Conservation (phyloP, 1,140 invertebrate species). For the Oreohelix idahoensis region DNA sequence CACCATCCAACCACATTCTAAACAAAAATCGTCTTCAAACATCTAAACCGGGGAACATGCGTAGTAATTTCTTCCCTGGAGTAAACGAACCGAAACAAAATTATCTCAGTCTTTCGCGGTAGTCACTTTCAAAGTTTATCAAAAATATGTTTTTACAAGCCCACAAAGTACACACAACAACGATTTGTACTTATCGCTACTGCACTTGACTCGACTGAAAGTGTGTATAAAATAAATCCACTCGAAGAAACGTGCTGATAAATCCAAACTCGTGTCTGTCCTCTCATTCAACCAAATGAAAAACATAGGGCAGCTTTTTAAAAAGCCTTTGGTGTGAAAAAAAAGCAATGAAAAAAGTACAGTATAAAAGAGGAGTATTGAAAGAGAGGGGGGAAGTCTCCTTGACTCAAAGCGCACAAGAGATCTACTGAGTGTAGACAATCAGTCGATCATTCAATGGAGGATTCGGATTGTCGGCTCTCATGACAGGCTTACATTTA, state of each 20-base stretch:
- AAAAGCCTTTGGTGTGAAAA: background rate
- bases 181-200: background rate
- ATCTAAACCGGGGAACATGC: background rate
- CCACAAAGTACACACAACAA: background rate
- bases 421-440: background rate
- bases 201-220: background rate
- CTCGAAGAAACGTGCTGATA: background rate
- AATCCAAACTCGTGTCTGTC: background rate
- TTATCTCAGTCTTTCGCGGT: background rate
- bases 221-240: background rate
- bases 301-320: background rate
- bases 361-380: background rate
- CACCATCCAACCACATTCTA: too few relatives aligned
- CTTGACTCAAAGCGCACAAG: background rate
- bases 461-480: background rate
- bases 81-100: background rate
- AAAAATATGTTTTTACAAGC: background rate
- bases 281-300: background rate
- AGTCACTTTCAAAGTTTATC: background rate
- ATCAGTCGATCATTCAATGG: constrained; percentile 7
- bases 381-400: background rate
- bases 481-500: background rate
- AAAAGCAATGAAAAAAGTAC: background rate
- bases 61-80: background rate
- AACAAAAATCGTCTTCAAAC: too few relatives aligned